A percentile compares a stretch with the other conserved stretches of the same genome.
Conservation (phyloP, 2,888 invertebrate species). For the Leistus spinibarbis region DNA sequence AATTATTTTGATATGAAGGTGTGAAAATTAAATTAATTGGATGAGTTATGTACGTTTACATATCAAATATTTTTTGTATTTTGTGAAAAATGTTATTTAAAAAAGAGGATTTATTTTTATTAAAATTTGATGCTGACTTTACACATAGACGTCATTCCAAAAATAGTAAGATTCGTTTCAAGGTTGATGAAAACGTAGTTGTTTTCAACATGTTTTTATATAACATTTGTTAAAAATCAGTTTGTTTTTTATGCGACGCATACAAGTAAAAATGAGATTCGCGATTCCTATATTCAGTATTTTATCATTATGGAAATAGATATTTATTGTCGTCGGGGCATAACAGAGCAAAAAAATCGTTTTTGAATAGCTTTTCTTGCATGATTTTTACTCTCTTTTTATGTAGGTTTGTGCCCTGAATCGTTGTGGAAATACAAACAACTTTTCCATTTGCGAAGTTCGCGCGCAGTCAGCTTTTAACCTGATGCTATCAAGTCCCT, state of each 20-base stretch:
- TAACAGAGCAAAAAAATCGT: constrained; percentile 31
- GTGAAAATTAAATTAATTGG: not conserved
- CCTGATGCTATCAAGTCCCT: constrained; percentile 33
- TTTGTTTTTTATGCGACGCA: not conserved
- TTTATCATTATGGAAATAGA: constrained; percentile 23
- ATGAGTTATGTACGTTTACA: not conserved
- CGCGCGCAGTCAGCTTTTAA: constrained; percentile 35
- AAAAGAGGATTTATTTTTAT: too few species aligned
- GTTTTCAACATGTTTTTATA: too few species aligned
- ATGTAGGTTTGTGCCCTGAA: not conserved
- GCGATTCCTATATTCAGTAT: not conserved
- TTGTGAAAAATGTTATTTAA: too few species aligned
- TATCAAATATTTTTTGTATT: not conserved
- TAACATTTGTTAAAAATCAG: too few species aligned
- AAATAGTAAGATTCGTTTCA: too few species aligned
- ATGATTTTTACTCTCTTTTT: constrained; percentile 16
- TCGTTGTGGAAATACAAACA: constrained; percentile 36
- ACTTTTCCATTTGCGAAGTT: constrained; percentile 37
- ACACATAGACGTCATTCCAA: too few species aligned
- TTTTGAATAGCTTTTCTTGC: constrained; percentile 31
- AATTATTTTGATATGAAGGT: not conserved
- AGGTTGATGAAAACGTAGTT: too few species aligned
- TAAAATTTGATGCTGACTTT: too few species aligned
- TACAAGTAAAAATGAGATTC: not conserved
- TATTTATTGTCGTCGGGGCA: constrained; percentile 30